Evolutionary conservation across 1,140 invertebrate species (phyloP).

Genomic region (Drosophila pallidifrons): DNA sequence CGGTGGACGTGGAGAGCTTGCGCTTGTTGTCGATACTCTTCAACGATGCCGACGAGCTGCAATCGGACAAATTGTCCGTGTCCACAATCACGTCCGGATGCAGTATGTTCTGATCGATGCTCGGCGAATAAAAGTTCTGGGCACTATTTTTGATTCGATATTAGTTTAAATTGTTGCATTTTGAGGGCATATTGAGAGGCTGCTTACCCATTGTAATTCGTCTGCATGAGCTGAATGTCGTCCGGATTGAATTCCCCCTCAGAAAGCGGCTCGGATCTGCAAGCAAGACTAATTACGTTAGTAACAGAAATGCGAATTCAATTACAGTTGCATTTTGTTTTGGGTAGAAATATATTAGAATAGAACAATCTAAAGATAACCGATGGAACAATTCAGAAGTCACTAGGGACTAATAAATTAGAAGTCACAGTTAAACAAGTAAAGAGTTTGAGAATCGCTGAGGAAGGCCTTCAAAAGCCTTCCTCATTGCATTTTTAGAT

Average conservation of each 20-base stretch:
- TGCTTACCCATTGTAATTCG: constrained; percentile 82
- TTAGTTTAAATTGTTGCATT: no score
- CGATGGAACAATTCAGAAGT: no score
- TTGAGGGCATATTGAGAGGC: background rate
- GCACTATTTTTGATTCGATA: constrained; percentile 47
- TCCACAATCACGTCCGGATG: constrained; percentile 84
- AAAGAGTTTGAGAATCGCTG: no score
- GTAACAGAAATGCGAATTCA: background rate
- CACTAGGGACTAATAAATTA: no score
- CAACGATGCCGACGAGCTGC: constrained; percentile 68
- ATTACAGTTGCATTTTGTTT: no score
- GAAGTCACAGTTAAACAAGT: no score
- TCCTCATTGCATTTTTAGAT: no score
- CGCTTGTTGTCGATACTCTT: constrained; percentile 67
- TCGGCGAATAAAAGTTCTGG: constrained; percentile 78
- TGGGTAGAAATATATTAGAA: no score
- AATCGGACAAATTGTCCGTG: constrained; percentile 81
- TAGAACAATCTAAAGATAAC: no score
- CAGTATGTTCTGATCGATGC: constrained; percentile 75
- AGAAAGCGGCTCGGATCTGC: constrained; percentile 78
- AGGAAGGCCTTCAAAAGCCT: no score
- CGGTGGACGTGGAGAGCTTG: constrained; percentile 79
- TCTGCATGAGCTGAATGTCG: constrained; percentile 81
- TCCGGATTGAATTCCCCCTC: constrained; percentile 83
- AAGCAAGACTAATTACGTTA: background rate